phyloP scores from a whole-genome alignment of 2,888 invertebrate species.

The Salticus scenicus region DNA sequence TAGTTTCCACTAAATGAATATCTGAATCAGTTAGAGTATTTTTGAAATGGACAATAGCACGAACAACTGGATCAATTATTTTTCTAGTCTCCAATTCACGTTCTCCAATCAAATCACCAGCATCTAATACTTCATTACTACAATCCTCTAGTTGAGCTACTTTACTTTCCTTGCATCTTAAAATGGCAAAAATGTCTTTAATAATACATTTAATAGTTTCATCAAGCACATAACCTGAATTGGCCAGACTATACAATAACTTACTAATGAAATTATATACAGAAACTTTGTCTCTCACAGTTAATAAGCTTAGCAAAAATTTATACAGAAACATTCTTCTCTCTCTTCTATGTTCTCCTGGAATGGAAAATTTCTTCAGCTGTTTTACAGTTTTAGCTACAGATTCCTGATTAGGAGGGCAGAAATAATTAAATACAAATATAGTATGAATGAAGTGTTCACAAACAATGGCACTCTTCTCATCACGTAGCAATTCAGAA shows the following conservation, averaged over 20 bases:
- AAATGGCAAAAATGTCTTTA: slow-evolving; percentile 78
- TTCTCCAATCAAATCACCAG: too few species aligned
- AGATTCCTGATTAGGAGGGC: slow-evolving; percentile 76
- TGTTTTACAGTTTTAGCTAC: slow-evolving; percentile 78
- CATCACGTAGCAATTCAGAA: slow-evolving; percentile 80
- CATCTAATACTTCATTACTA: slow-evolving; percentile 74
- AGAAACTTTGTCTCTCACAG: slow-evolving; percentile 79
- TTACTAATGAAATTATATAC: slow-evolving; percentile 78
- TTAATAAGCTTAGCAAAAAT: slow-evolving; percentile 83
- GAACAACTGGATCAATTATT: slow-evolving; percentile 82
- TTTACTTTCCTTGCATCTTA: slow-evolving; percentile 79
- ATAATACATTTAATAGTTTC: slow-evolving; percentile 76
- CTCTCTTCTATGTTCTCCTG: slow-evolving; percentile 74
- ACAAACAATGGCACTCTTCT: slow-evolving; percentile 78
- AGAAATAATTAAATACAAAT: slow-evolving; percentile 81
- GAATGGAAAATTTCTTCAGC: slow-evolving; percentile 78
- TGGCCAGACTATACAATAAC: slow-evolving; percentile 77
- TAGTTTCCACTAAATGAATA: slow-evolving; percentile 76
- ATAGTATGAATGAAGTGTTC: slow-evolving; percentile 85
- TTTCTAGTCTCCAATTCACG: too few species aligned
- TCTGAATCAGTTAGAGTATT: slow-evolving; percentile 78
- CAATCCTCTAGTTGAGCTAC: slow-evolving; percentile 75
- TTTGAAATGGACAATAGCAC: slow-evolving; percentile 81
- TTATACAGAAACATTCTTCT: slow-evolving; percentile 81
- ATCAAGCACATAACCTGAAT: slow-evolving; percentile 77